Percentiles rank a stretch among this genome's conserved stretches.
phyloP scores from a whole-genome alignment of 2,113 vertebrate genomes.

The Pica pica region DNA sequence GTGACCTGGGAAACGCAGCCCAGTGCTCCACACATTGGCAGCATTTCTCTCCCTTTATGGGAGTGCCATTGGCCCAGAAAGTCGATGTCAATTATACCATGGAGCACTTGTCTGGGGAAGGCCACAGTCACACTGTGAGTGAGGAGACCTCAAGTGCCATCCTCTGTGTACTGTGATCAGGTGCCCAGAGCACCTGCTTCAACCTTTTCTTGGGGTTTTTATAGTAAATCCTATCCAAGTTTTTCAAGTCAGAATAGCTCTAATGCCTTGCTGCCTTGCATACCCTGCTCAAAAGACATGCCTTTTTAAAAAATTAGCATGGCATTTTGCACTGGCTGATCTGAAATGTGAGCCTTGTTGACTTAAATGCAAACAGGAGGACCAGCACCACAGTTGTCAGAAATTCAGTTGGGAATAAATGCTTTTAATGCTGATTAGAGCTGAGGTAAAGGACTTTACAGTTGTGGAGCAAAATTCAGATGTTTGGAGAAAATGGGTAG shows the following conservation, averaged over 20 bases:
- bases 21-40: background rate
- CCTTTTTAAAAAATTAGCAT: background rate
- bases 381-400: background rate
- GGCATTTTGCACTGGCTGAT: background rate
- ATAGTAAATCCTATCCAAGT: background rate
- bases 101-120: background rate
- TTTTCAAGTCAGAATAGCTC: background rate
- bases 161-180: background rate
- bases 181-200: background rate
- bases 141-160: background rate
- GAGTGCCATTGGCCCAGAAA: background rate
- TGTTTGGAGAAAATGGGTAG: background rate
- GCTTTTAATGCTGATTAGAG: background rate
- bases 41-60: background rate
- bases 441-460: background rate
- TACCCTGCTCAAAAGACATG: background rate
- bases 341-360: background rate
- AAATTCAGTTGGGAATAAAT: background rate
- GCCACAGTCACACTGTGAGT: rapidly evolving
- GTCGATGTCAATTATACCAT: background rate
- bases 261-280: background rate
- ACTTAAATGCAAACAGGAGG: background rate
- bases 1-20: background rate
- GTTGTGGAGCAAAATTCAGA: background rate
- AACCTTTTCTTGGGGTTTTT: background rate